phyloP scores from a whole-genome alignment of 1,140 invertebrate species.

The Dermatophagoides farinae region DNA sequence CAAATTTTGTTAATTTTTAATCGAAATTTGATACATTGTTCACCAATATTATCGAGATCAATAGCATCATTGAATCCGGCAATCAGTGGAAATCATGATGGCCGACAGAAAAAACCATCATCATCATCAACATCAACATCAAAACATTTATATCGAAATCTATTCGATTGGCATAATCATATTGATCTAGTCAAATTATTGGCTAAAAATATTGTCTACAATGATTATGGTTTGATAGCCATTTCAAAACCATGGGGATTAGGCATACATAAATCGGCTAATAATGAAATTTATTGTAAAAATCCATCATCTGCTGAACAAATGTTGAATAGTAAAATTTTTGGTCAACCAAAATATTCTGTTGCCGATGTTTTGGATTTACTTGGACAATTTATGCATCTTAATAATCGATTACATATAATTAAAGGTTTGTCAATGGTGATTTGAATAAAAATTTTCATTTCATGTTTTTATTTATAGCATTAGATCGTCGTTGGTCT shows the following conservation, averaged over 20 bases:
- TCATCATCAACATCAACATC: no score
- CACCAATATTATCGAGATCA: not conserved
- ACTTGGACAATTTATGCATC: not conserved
- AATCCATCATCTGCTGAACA: not conserved
- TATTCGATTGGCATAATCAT: conserved; percentile 9
- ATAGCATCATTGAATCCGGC: not conserved
- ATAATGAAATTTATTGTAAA: not conserved
- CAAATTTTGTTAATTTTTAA: not conserved
- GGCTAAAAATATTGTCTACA: conserved; percentile 9
- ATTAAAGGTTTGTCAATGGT: conserved; percentile 1
- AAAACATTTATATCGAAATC: conserved; percentile 7
- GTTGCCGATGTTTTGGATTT: not conserved
- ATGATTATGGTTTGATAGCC: conserved; percentile 7
- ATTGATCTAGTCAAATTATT: conserved; percentile 3
- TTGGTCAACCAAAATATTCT: conserved; percentile 12
- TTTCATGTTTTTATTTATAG: not conserved
- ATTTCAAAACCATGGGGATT: conserved; percentile 14
- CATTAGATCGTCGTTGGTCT: conserved; percentile 9
- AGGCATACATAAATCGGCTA: conserved; percentile 5
- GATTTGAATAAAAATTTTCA: not conserved
- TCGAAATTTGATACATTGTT: not conserved
- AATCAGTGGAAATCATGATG: not conserved
- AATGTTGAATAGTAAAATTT: not conserved
- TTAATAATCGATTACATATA: not conserved
- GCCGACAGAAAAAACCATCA: no score